Evolutionary conservation across 2,797 vertebrate species (phyloP).

Genomic region (Typhlichthys eigenmanni): DNA sequence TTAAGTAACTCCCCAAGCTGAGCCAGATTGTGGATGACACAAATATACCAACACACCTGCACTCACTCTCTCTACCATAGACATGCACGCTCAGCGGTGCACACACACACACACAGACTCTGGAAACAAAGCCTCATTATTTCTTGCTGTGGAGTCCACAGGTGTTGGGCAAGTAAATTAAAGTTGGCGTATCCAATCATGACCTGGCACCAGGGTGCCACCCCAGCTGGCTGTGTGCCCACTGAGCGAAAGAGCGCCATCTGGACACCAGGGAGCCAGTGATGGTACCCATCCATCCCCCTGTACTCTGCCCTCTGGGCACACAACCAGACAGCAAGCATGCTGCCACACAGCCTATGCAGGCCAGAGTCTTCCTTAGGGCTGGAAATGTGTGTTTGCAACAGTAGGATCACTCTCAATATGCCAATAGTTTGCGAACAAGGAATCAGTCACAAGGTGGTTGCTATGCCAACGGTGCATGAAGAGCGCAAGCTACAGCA

Average conservation of each 20-base stretch:
- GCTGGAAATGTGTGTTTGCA: background rate
- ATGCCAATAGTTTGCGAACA: background rate
- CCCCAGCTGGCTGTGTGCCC: slow-evolving; percentile 55
- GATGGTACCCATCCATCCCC: slow-evolving; percentile 57
- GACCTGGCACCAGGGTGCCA: slow-evolving; percentile 58
- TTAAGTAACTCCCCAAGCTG: background rate
- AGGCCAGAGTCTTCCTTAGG: background rate
- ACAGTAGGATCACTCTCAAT: background rate
- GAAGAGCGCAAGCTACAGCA: no score
- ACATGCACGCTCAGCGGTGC: background rate
- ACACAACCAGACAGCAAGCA: slow-evolving; percentile 44
- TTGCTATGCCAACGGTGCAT: no score
- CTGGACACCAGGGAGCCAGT: slow-evolving; percentile 56
- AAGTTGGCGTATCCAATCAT: slow-evolving; percentile 45
- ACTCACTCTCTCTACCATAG: background rate
- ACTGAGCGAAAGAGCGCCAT: slow-evolving; percentile 56
- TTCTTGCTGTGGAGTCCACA: slow-evolving; percentile 50
- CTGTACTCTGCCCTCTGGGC: slow-evolving; percentile 57
- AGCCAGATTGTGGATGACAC: slow-evolving; percentile 12
- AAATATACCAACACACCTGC: background rate
- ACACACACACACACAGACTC: slow-evolving; percentile 11
- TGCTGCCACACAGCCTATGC: background rate
- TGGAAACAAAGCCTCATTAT: slow-evolving; percentile 28
- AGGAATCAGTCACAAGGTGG: background rate
- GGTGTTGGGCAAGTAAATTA: slow-evolving; percentile 59